Evolutionary conservation across 2,888 invertebrate genomes (phyloP), one percentile per base, ranked within the genome.

Genomic region (Tetragonisca angustula): DNA sequence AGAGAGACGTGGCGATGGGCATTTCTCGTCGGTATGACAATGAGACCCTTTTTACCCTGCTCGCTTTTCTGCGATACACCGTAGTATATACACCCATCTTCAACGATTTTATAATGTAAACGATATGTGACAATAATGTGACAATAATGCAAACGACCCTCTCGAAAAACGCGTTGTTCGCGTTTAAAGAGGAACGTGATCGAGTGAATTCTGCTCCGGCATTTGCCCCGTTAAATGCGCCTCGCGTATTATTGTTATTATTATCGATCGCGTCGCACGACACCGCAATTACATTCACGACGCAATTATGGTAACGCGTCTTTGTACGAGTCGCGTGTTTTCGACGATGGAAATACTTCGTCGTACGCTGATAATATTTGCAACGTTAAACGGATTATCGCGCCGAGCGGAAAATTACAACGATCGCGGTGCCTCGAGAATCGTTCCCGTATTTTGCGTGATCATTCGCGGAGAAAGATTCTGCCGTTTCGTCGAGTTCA

Each of bases 201-300:
- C 62, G 32, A 62, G 49, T 27, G 61, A 61, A 71, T 71, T 71
- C 24, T 56, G 56, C 13, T 13, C 15, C 36, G 43, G 9, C 24
- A 43, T 59, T 32, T 56, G 17, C 56, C n/a, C 36, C 27, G 27
- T 43, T 70, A 56, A 70, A 70, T 56, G 54, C 17, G 32, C 49
- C 56, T n/a, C 19, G 36, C 36, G 56, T 56, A 70, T 69, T 70
- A 70, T 76, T 56, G 19, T 56, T 54, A 24, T 43, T 70, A 36
- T 59, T 71, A 71, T 71, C 24, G 70, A 71, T 71, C 43, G 24
- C 43, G 17, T n/a, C 56, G 56, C 19, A 24, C 43, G 70, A 56
- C 59, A 59, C 24, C 43, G 70, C 24, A 71, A 43, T 59, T 43
- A 43, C 70, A 56, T 56, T 56, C 59, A 59, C 43, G 32, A 71